Conservation (phyloP, 2,797 vertebrate species). For the Pristis pectinata region DNA sequence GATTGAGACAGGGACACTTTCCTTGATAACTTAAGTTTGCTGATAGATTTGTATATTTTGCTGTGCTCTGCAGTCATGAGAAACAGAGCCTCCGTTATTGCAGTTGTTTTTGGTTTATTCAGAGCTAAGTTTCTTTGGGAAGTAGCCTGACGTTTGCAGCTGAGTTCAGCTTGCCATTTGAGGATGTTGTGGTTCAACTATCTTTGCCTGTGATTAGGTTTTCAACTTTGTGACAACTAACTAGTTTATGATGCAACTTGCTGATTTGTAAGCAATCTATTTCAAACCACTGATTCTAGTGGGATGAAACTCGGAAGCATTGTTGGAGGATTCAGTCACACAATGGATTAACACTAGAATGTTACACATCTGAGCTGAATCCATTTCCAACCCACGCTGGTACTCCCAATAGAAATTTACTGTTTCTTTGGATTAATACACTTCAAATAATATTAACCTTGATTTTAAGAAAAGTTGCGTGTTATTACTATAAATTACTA, state of each 20-base stretch:
- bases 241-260: neutral
- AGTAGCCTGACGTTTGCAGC: neutral
- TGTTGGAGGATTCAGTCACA: neutral
- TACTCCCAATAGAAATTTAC: neutral
- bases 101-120: neutral
- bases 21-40: neutral
- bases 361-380: neutral
- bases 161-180: neutral
- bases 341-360: neutral
- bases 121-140: neutral
- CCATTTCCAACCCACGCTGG: neutral
- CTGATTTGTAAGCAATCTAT: neutral
- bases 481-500: neutral
- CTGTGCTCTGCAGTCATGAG: neutral
- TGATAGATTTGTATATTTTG: neutral
- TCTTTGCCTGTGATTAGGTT: neutral
- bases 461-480: neutral
- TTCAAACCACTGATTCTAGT: neutral
- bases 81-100: neutral
- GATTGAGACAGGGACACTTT: neutral
- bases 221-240: neutral
- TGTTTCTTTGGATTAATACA: neutral
- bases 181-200: neutral
- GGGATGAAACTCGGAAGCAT: neutral
- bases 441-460: neutral